phyloP scores from a whole-genome alignment of 2,797 vertebrate species.

The Paguma larvata region DNA sequence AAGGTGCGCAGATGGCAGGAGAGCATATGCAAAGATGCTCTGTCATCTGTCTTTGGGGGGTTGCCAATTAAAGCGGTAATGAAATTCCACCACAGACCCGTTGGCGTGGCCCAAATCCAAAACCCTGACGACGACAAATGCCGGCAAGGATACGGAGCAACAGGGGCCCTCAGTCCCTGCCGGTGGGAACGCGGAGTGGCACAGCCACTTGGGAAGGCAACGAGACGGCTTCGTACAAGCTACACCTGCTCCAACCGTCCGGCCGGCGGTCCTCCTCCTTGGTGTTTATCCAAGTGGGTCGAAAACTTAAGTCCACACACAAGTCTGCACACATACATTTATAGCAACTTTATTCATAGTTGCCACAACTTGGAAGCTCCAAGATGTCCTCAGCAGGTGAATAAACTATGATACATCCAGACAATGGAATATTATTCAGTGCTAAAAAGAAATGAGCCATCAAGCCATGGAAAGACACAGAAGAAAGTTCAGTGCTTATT shows the following conservation, averaged over 20 bases:
- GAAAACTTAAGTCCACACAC: neutral
- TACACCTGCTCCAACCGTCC: neutral
- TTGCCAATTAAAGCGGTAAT: neutral
- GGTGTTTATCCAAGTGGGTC: neutral
- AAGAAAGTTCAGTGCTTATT: neutral
- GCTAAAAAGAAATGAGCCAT: neutral
- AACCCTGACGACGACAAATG: neutral
- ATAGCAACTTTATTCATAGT: neutral
- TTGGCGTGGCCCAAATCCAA: neutral
- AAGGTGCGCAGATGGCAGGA: neutral
- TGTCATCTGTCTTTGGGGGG: neutral
- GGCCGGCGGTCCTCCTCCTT: neutral
- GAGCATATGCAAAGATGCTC: neutral
- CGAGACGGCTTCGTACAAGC: neutral
- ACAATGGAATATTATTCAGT: neutral
- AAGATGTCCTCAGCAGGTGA: neutral
- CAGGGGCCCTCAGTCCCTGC: neutral
- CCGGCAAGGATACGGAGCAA: rapidly evolving
- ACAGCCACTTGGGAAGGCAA: neutral
- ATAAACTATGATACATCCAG: neutral
- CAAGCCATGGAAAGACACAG: neutral
- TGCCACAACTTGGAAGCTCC: neutral
- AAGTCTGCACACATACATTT: neutral
- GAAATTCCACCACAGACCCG: neutral
- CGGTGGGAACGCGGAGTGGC: neutral